Percentiles rank a stretch among this genome's conserved stretches.
Conservation (phyloP, 1,140 invertebrate genomes). For the Drosophila grimshawi region DNA sequence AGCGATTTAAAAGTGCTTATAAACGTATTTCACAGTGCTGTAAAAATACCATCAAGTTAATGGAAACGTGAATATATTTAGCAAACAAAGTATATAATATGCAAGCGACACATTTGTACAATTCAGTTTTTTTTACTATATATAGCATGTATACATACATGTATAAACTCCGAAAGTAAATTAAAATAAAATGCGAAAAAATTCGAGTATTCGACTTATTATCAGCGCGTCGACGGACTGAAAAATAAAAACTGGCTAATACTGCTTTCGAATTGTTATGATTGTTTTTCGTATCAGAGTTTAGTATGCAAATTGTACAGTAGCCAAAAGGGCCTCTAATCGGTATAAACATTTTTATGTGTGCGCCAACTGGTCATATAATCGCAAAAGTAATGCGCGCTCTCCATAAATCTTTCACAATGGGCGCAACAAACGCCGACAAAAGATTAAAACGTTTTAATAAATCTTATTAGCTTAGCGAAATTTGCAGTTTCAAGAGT, state of each 20-base stretch:
- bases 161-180: constrained; percentile 26
- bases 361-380: neutral
- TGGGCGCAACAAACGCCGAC: constrained; percentile 65
- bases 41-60: constrained; percentile 13
- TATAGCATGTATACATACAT: neutral
- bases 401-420: constrained; percentile 58
- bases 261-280: constrained; percentile 45
- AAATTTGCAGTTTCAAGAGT: constrained; percentile 26
- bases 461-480: constrained; percentile 59
- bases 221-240: constrained; percentile 37
- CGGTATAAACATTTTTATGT: constrained; percentile 3
- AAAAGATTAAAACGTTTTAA: constrained; percentile 72
- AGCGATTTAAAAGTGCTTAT: constrained; percentile 45
- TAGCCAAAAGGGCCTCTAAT: constrained; percentile 21
- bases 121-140: constrained; percentile 28
- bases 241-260: constrained; percentile 52
- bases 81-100: constrained; percentile 14
- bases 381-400: constrained; percentile 25
- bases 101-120: constrained; percentile 15
- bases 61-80: constrained; percentile 12
- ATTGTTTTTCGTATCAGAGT: constrained; percentile 39
- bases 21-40: constrained; percentile 32
- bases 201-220: constrained; percentile 36
- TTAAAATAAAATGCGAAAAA: constrained; percentile 25
- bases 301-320: constrained; percentile 40